Conservation (phyloP, 2,113 vertebrate genomes). For the Podiceps cristatus region DNA sequence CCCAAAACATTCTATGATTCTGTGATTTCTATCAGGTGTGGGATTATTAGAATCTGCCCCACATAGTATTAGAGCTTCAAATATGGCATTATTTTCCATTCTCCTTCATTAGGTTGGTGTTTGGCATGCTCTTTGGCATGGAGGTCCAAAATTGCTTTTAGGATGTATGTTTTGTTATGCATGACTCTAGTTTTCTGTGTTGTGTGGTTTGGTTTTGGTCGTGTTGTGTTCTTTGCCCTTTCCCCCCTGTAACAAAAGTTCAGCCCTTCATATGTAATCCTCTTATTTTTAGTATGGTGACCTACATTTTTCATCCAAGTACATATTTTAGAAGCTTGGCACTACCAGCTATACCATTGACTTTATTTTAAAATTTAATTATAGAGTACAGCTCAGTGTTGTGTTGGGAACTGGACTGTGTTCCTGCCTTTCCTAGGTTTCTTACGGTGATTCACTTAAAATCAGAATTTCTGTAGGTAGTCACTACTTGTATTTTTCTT, state of each 20-base stretch:
- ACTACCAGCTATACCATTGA: background rate
- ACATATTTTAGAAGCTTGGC: background rate
- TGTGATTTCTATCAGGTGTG: background rate
- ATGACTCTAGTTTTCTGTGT: background rate
- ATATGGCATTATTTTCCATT: background rate
- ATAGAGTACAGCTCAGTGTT: background rate
- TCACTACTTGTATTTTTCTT: background rate
- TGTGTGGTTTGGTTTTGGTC: background rate
- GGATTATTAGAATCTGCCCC: background rate
- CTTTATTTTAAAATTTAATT: conserved; percentile 6
- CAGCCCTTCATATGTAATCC: background rate
- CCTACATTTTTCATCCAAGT: background rate
- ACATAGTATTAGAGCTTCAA: background rate
- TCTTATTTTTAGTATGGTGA: conserved; percentile 14
- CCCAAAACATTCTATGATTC: too few relatives aligned
- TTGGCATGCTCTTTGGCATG: background rate
- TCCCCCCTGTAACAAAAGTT: background rate
- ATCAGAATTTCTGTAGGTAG: background rate
- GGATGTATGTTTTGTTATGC: background rate
- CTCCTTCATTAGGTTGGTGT: background rate
- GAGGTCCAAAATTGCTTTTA: background rate
- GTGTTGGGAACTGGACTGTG: background rate
- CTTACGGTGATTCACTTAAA: background rate
- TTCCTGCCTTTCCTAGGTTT: background rate
- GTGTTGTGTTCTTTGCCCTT: accelerated